Percentiles rank a stretch among this genome's conserved stretches.
These are phyloP conservation scores for Lagria hirta DNA, from an alignment of 2,888 invertebrate genomes.

Conservation along the genomic window DNA sequence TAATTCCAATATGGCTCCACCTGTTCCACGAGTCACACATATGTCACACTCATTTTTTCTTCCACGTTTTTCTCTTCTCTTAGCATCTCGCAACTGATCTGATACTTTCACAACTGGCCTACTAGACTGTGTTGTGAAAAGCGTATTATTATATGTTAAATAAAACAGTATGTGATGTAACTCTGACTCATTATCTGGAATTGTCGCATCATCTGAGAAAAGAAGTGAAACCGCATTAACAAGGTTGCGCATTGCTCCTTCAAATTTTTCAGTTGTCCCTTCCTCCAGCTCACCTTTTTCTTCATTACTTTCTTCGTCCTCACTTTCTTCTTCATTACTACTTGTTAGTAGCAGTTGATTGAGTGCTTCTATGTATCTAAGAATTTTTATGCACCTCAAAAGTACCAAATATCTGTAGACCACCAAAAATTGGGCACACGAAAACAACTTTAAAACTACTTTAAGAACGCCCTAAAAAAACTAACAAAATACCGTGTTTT, in stretches of 20 bases:
- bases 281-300: conserved; percentile 10
- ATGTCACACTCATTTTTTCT: conserved; percentile 11
- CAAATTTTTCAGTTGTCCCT: conserved; percentile 17
- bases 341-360: conserved; percentile 13
- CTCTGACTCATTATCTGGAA: conserved; percentile 17
- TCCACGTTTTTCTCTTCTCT: too few species aligned
- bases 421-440: too few species aligned
- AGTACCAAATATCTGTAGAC: too few species aligned
- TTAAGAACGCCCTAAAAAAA: too few species aligned
- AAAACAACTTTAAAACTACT: too few species aligned
- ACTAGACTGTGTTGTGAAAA: conserved; percentile 12
- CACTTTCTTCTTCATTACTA: conserved; percentile 15
- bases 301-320: conserved; percentile 12
- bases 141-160: conserved; percentile 14
- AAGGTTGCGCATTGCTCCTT: conserved; percentile 14
- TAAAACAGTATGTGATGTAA: conserved; percentile 16
- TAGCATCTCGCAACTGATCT: conserved; percentile 17
- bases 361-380: conserved; percentile 16
- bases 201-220: conserved; percentile 16
- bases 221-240: conserved; percentile 16
- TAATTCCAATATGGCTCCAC: conserved; percentile 9
- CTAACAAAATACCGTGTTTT: too few species aligned
- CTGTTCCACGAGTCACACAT: conserved; percentile 12
- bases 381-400: too few species aligned
- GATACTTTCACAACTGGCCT: conserved; percentile 15